Conservation (phyloP, 2,113 vertebrate species). For the Xenopus tropicalis region UCB_Xtro_10.0 CM004445.2:139288501-139289000, state of each 20-base stretch:
- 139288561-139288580: slow-evolving; percentile 85
- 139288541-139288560: slow-evolving; percentile 86
- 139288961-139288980: not conserved
- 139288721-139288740: too few species aligned
- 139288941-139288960: slow-evolving; percentile 59
- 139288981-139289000: not conserved
- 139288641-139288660: not conserved
- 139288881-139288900: slow-evolving; percentile 88
- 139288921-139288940: slow-evolving; percentile 70
- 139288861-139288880: slow-evolving; percentile 86
- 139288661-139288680: not conserved
- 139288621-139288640: not conserved
- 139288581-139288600: slow-evolving; percentile 80
- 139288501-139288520: slow-evolving; percentile 86
- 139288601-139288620: not conserved
- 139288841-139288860: slow-evolving; percentile 88
- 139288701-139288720: not conserved
- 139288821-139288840: slow-evolving; percentile 65
- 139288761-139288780: too few species aligned
- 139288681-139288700: not conserved
- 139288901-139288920: slow-evolving; percentile 80
- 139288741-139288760: too few species aligned
- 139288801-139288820: too few species aligned
- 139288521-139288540: slow-evolving; percentile 90
- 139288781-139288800: too few species aligned